Base-by-base conservation (phyloP, 2,113 vertebrate species). In the Proterorhinus semilunaris region DNA sequence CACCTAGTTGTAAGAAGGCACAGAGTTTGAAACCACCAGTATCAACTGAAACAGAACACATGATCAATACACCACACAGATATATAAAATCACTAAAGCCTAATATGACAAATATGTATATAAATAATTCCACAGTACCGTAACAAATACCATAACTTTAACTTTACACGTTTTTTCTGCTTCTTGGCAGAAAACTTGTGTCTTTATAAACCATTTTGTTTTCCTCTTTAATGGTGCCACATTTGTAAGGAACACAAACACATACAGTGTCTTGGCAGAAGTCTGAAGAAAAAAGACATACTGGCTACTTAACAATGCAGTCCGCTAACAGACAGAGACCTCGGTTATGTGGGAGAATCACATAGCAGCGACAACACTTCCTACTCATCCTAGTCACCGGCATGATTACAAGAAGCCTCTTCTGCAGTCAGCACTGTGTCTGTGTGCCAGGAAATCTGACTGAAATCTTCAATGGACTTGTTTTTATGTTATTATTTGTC, bases 341-440 rank as follows among this genome's bases (percentile, higher is more conserved):
- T 58, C 6, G 4, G 27, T 10, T 58, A 27, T 42, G 55, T 58
- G 55, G 55, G 55, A 58, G 55, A 58, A 58, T 58, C 55, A 58
- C 55, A 36, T 36, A 36, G 27, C 27, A 58, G 55, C 55, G 8
- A 58, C 55, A 42, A 58, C 55, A 58, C 55, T 13, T 58, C 27
- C 55, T 58, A 36, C 55, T 58, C 55, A 42, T 6, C 13, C 55
- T 58, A 1, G 27, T 58, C 55, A 58, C 10, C 50, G 17, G 51
- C 51, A n/a, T 13, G 27, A 6, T 13, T 13, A 36, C 27, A 42
- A 11, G 11, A 10, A 7, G 5, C 54, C 6, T 0, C 11, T 58
- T 36, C 27, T 36, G 10, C 54, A 36, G 36, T 7, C 54, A 36
- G 13, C 55, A 58, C 27, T 8, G 12, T 12, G 7, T 58, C 6